Conservation (phyloP, 2,888 invertebrate species). For the Mechanitis mazaeus region DNA sequence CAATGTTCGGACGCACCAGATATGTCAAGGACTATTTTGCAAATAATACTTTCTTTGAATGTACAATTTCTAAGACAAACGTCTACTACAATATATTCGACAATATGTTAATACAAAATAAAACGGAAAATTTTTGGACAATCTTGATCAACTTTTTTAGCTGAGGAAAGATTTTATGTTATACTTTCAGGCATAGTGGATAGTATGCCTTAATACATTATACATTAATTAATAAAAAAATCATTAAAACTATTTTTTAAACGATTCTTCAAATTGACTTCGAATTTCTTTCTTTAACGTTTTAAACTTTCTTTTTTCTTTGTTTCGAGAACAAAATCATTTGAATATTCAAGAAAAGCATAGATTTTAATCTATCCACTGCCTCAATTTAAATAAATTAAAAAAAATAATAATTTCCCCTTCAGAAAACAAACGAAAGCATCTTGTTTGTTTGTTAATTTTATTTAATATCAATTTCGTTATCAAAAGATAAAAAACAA, state of each 20-base stretch:
- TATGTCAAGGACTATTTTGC: constrained; percentile 67
- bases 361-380: not conserved
- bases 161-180: no score
- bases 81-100: constrained; percentile 9
- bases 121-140: not conserved
- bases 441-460: not conserved
- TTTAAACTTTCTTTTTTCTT: not conserved
- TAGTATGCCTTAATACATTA: no score
- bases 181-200: no score
- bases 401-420: not conserved
- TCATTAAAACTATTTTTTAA: no score
- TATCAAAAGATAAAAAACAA: no score
- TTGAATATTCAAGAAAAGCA: constrained; percentile 1
- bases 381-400: not conserved
- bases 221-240: no score
- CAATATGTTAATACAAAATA: not conserved
- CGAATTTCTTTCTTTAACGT: not conserved
- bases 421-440: not conserved
- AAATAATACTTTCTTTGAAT: constrained; percentile 57
- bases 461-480: not conserved
- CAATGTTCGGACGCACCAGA: constrained; percentile 55
- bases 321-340: not conserved
- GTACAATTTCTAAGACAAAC: constrained; percentile 29
- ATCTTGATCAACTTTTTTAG: not conserved
- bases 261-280: no score